Evolutionary conservation across 2,797 vertebrate species (phyloP).

Genomic region (Danio aesculapii): DNA sequence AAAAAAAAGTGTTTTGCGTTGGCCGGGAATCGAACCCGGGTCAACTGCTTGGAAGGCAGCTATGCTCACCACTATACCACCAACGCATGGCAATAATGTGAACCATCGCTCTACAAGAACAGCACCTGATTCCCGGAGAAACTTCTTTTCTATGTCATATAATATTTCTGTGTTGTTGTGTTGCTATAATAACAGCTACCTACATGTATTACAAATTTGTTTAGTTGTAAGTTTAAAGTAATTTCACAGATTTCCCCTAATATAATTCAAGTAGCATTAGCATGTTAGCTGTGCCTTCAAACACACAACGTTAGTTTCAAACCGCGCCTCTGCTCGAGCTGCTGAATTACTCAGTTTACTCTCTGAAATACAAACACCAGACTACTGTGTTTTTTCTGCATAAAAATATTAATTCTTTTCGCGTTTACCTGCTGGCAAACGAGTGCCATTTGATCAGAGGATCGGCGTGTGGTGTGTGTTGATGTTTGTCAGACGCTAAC

Average conservation of each 20-base stretch:
- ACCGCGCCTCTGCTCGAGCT: not conserved
- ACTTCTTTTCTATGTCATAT: too few species aligned
- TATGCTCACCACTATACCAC: conserved; percentile 64
- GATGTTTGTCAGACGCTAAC: conserved; percentile 10
- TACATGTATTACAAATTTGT: not conserved
- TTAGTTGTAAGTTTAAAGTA: not conserved
- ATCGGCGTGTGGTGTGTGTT: not conserved
- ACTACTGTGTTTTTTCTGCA: not conserved
- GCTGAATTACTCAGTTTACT: not conserved
- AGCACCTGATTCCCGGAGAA: too few species aligned
- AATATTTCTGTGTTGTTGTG: not conserved
- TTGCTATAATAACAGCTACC: not conserved
- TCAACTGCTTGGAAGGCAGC: conserved; percentile 75
- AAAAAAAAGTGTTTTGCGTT: conserved; percentile 45
- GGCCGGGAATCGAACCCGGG: conserved; percentile 75
- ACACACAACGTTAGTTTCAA: not conserved
- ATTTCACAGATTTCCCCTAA: not conserved
- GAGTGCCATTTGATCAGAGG: not conserved
- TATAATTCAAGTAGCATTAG: conserved; percentile 16
- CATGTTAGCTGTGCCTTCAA: not conserved
- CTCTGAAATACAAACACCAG: not conserved
- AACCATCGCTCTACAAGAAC: rapidly evolving
- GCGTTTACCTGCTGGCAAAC: not conserved
- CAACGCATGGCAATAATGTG: not conserved
- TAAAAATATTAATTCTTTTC: not conserved